Base-by-base conservation (phyloP, 2,888 invertebrate species). In the Aethes cnicana region DNA sequence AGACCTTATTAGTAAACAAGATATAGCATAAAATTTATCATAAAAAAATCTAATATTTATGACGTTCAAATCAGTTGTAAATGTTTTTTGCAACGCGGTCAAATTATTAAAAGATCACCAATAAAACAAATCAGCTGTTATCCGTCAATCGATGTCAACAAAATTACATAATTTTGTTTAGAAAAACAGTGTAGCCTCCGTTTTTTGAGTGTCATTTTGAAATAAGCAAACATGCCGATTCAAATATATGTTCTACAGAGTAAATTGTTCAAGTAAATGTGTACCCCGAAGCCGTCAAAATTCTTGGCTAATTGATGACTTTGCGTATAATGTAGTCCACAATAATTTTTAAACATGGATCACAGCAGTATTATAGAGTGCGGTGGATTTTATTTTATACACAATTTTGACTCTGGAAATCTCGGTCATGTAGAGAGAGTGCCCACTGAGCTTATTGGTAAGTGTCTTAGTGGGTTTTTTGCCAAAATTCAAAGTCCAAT, bases 401-500 rank as follows among this genome's bases (percentile, higher is more conserved):
- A 96, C 66, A 94, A 95, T 79, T 97, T 97, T 90, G 97, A 97
- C 83, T 97, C 97, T 32, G 97, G 96, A 53, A 97, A 97, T 88
- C 91, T 97, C 65, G 94, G 94, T 47, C 92, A 91, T 84, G 96
- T 96, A 44, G 96, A 96, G 77, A 91, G 93, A 69, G 93, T 94
- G 50, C 89, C 92, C 35, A 89, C 87, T 73, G 90, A 90, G 72
- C 87, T 91, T 62, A 91, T 91, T 63, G 90, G 92, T 92, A 77
- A 89, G 84, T 72, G 30, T 33, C 54, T 23, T 46, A 49, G 36
- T 52, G 25, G 53, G 50, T 53, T 53, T 56, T 53, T 61, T 53
- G 54, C 48, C 32, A 39, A 55, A 65, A 61, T 61, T 52, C 68
- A 63, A 68, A 68, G 63, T 69, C 68, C 68, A 72, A 72, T 62